These are phyloP conservation scores for Nomada lathburiana DNA, from an alignment of 2,888 invertebrate genomes.

Conservation along the genomic window DNA sequence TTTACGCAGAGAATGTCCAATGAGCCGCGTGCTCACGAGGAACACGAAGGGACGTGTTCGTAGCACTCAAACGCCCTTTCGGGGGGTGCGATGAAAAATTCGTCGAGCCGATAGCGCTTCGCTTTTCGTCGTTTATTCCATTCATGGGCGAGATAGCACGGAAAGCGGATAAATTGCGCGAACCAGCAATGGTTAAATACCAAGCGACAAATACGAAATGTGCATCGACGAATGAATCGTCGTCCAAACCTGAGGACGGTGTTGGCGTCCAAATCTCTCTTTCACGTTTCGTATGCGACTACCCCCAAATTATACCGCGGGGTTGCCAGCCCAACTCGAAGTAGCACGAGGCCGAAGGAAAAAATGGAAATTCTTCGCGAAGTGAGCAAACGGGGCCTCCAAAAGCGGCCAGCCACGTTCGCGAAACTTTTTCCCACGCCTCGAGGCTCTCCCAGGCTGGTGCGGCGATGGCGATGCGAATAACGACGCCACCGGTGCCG, in stretches of 20 bases:
- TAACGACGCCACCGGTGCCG: slow-evolving; percentile 16
- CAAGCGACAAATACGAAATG: no score
- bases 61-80: background rate
- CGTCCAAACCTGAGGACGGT: background rate
- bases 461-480: slow-evolving; percentile 37
- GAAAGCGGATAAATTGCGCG: slow-evolving; percentile 59
- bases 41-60: slow-evolving; percentile 6
- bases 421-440: slow-evolving; percentile 67
- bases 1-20: background rate
- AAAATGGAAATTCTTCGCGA: slow-evolving; percentile 43
- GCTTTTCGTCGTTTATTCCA: background rate
- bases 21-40: background rate
- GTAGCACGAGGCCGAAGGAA: background rate
- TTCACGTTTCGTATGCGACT: slow-evolving; percentile 52
- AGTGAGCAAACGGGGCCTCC: no score
- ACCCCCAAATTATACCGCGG: slow-evolving; percentile 51
- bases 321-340: background rate
- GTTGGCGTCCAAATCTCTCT: background rate
- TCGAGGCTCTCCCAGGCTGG: slow-evolving; percentile 46
- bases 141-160: slow-evolving; percentile 15
- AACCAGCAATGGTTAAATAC: background rate
- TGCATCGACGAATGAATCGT: slow-evolving; percentile 60
- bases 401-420: slow-evolving; percentile 9
- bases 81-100: slow-evolving; percentile 31
- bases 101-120: slow-evolving; percentile 26